A percentile compares a stretch with the other conserved stretches of the same genome.
These are phyloP conservation scores for Drosophila nr. medialis DNA, from an alignment of 2,888 invertebrate genomes.

Conservation along the genomic window DNA sequence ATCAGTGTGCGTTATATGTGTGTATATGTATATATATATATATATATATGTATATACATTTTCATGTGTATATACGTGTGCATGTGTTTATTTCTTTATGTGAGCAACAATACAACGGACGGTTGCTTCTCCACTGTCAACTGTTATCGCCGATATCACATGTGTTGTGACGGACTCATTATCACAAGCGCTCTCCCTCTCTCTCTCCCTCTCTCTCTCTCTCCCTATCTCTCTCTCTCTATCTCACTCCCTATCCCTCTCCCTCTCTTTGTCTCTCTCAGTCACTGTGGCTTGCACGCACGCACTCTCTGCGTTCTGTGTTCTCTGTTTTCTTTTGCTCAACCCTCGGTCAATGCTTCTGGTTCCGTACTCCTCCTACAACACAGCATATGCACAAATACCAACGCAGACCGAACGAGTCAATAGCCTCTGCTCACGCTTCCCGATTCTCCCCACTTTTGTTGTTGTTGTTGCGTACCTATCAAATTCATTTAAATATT, in stretches of 20 bases:
- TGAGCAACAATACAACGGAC: conserved; percentile 38
- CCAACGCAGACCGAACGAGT: conserved; percentile 45
- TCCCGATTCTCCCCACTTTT: not conserved
- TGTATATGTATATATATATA: not conserved
- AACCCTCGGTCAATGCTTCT: conserved; percentile 76
- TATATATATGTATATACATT: not conserved
- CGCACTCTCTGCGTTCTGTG: conserved; percentile 10
- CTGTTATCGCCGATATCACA: conserved; percentile 75
- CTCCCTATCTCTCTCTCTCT: not conserved
- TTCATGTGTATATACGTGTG: not conserved
- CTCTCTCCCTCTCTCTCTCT: not conserved
- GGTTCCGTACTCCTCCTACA: conserved; percentile 56
- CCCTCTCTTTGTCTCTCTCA: conserved; percentile 6
- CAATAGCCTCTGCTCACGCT: conserved; percentile 69
- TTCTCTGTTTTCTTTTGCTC: conserved; percentile 62
- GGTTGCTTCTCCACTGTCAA: conserved; percentile 58
- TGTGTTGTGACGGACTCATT: conserved; percentile 49
- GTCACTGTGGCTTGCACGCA: conserved; percentile 3
- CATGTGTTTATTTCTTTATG: conserved; percentile 33
- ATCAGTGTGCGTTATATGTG: conserved; percentile 33
- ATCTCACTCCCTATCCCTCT: conserved; percentile 5
- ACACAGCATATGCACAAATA: conserved; percentile 39
- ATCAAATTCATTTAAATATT: conserved; percentile 77
- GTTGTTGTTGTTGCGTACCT: conserved; percentile 44
- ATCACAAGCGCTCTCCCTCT: conserved; percentile 43